Conservation (phyloP, 2,113 vertebrate genomes). For the Lepisosteus oculatus region DNA sequence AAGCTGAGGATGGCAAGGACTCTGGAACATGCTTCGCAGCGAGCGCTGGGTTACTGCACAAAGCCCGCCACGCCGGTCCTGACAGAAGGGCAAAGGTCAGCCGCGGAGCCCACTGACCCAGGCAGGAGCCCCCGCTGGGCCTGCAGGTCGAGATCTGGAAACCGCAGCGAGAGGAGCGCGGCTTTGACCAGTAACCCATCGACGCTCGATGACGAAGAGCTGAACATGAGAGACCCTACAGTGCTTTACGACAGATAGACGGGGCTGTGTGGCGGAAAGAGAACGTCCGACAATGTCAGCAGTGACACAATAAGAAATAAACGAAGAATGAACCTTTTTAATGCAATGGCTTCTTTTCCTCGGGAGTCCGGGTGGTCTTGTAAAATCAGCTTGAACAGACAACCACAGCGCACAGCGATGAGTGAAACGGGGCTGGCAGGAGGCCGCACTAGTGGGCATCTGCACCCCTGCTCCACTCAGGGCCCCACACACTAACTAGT, state of each 20-base stretch:
- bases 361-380: slow-evolving; percentile 40
- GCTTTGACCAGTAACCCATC: slow-evolving; percentile 39
- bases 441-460: not conserved
- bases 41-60: not conserved
- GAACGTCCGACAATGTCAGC: slow-evolving; percentile 16
- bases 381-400: slow-evolving; percentile 60
- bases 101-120: too few relatives aligned
- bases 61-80: too few relatives aligned
- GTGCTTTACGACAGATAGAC: too few relatives aligned
- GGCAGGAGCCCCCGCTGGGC: too few relatives aligned
- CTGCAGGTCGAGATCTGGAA: not conserved
- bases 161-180: not conserved
- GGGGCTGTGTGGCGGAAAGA: not conserved
- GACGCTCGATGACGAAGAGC: slow-evolving; percentile 22
- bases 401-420: slow-evolving; percentile 31
- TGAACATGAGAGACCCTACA: too few relatives aligned
- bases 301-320: slow-evolving; percentile 22
- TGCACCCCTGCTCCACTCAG: too few relatives aligned
- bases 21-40: not conserved
- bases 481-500: too few relatives aligned
- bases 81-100: too few relatives aligned
- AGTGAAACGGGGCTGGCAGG: slow-evolving; percentile 40
- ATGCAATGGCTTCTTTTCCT: slow-evolving; percentile 62
- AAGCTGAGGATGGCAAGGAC: slow-evolving; percentile 57
- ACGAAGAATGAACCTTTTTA: slow-evolving; percentile 49